phyloP scores from a whole-genome alignment of 2,113 vertebrate species.

The Hyperopisus bebe region DNA sequence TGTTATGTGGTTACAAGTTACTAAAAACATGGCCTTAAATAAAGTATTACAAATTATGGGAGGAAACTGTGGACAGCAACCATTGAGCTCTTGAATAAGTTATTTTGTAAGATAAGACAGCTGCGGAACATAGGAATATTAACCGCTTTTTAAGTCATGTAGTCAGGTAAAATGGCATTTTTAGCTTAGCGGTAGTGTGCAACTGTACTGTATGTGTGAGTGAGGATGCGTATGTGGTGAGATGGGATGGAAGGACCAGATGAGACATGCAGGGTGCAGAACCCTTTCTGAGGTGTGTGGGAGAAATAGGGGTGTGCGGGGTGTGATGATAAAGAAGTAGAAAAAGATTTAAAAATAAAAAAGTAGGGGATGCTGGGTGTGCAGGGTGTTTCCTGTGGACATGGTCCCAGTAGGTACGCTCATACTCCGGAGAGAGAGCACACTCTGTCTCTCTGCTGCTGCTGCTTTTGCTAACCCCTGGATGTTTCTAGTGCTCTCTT shows the following conservation, averaged over 20 bases:
- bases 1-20: no score
- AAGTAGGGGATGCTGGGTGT: no score
- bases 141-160: background rate
- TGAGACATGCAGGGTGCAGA: background rate
- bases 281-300: background rate
- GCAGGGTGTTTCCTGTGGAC: background rate
- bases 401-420: no score
- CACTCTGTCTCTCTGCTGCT: background rate
- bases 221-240: background rate
- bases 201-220: background rate
- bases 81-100: background rate
- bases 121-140: background rate
- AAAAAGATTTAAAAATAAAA: background rate
- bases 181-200: background rate
- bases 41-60: background rate
- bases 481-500: background rate
- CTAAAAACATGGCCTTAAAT: no score
- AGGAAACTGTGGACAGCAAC: background rate
- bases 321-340: background rate
- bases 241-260: background rate
- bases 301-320: background rate
- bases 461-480: background rate
- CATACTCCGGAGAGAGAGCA: background rate
- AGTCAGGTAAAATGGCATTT: background rate
- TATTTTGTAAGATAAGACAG: background rate